Evolutionary conservation across 2,113 vertebrate genomes (phyloP), one percentile per base, ranked within the genome.

Genomic region (Planiliza haematocheilus): DNA sequence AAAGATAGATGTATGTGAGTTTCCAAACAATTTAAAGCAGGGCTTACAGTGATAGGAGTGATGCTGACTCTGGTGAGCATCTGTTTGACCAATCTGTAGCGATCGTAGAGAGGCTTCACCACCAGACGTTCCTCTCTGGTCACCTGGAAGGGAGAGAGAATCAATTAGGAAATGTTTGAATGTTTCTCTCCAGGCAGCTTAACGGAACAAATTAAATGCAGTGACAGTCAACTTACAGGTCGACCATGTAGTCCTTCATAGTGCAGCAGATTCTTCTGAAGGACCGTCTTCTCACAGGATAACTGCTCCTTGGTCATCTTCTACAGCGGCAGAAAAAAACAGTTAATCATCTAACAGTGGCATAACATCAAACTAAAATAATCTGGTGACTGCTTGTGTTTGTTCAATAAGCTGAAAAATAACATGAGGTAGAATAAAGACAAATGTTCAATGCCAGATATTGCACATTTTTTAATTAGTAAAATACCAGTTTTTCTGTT

Each of bases 271-370:
- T 98, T 98, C 88, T 97, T 99, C 91, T 99, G 97, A 13, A 99
- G 95, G 81, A 96, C 94, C 0, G 94, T 96, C 90, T 99, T 99
- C 94, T 99, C 97, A 93, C 95, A 95, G 74, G 95, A 89, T 88
- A 99, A 89, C 88, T 99, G 95, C 86, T 99, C 97, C 93, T 97
- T 97, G 48, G 95, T 97, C 97, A 99, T 99, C 94, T 97, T 97
- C 97, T 91, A 2, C 69, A 78, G 8, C 79, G 8, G 77, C 20
- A 66, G 9, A 20, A 2, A 37, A 36, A 21, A 30, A 30, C 43
- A 8, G 41, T 42, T 13, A 42, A 42, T 42, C 24, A 30, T 30
- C 24, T 30, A 5, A 5, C 5, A 30, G 5, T 5, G 2, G 24
- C 24, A 30, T 30, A n/a, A n/a, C n/a, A n/a, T n/a, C n/a, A n/a